Conservation (phyloP, 2,888 invertebrate genomes). For the Leucophenga montana region DNA sequence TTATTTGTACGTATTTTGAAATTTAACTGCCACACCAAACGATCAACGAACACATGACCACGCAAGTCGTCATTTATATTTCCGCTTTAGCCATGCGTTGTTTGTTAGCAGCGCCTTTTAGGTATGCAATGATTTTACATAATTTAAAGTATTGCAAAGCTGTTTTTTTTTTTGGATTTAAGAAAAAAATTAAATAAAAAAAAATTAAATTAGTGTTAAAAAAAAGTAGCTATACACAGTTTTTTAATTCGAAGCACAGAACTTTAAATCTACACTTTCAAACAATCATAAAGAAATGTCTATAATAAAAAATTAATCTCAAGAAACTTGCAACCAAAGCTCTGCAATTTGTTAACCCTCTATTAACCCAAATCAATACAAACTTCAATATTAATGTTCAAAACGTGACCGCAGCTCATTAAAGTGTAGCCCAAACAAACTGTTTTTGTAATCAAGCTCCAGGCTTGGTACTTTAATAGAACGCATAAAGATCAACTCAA, state of each 20-base stretch:
- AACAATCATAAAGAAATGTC: not conserved
- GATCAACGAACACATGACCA: slow-evolving; percentile 42
- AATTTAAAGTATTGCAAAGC: not conserved
- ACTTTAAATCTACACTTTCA: not conserved
- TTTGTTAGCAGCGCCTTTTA: not conserved
- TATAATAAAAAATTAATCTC: not conserved
- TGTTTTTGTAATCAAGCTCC: slow-evolving; percentile 13
- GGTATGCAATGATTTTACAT: slow-evolving; percentile 30
- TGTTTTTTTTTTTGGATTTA: too few species aligned
- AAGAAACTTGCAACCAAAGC: slow-evolving; percentile 20
- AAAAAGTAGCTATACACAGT: too few species aligned
- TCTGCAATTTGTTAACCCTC: slow-evolving; percentile 38
- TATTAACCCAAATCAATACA: slow-evolving; percentile 63
- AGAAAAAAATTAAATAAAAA: too few species aligned
- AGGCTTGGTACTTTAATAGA: not conserved
- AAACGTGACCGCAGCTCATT: not conserved
- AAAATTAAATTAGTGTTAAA: too few species aligned
- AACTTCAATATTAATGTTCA: slow-evolving; percentile 20
- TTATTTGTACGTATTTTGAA: too few species aligned
- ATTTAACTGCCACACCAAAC: slow-evolving; percentile 25
- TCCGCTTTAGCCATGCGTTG: slow-evolving; percentile 25
- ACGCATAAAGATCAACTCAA: slow-evolving; percentile 28
- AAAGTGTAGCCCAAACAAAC: slow-evolving; percentile 3
- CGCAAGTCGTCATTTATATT: slow-evolving; percentile 18
- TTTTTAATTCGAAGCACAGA: not conserved